These are phyloP conservation scores for Choreutis nemorana DNA, from an alignment of 2,888 invertebrate genomes.

Conservation along the genomic window DNA sequence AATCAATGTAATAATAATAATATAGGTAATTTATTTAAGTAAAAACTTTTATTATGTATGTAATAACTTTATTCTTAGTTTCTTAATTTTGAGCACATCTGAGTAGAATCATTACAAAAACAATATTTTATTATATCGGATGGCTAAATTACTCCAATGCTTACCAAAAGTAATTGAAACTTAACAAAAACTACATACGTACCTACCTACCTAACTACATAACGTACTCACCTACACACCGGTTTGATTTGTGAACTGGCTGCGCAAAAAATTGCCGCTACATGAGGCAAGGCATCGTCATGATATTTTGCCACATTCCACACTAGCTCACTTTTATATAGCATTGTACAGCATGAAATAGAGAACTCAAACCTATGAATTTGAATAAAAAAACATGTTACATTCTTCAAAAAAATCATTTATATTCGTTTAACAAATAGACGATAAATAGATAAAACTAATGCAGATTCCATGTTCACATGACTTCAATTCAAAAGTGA, in stretches of 20 bases:
- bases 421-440: too few species aligned
- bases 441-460: too few species aligned
- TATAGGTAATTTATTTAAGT: too few species aligned
- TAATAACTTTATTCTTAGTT: too few species aligned
- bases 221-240: conserved; percentile 27
- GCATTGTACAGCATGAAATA: conserved; percentile 37
- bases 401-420: too few species aligned
- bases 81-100: background rate
- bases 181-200: background rate
- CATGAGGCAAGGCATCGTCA: conserved; percentile 26
- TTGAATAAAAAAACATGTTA: too few species aligned
- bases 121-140: background rate
- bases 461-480: too few species aligned
- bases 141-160: background rate
- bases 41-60: too few species aligned
- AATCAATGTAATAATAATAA: too few species aligned
- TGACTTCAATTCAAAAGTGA: too few species aligned
- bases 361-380: conserved; percentile 38
- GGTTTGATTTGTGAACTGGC: conserved; percentile 50
- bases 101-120: background rate
- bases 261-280: conserved; percentile 58
- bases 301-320: too few species aligned
- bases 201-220: conserved; percentile 4
- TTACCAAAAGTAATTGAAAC: background rate
- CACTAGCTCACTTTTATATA: too few species aligned